Evolutionary conservation across 2,113 vertebrate genomes (phyloP).

Genomic region (Microtus montanus): DNA sequence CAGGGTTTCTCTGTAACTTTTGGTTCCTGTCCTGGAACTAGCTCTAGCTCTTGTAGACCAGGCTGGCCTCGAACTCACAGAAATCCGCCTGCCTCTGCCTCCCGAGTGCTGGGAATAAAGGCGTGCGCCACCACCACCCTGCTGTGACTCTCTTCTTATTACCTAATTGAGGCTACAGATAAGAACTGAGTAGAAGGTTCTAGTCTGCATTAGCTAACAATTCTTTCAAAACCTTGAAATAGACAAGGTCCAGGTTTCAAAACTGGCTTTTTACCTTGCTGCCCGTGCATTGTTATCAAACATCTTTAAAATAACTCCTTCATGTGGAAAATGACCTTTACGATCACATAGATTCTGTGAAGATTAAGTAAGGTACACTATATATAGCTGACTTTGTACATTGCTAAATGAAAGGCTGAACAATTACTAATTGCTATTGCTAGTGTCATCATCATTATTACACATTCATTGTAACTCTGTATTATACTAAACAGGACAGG

Average conservation of each 20-base stretch:
- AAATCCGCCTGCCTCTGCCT: no score
- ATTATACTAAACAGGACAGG: neutral
- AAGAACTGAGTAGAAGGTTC: neutral
- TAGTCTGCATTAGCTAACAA: neutral
- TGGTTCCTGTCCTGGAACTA: no score
- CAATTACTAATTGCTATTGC: slow-evolving; percentile 12
- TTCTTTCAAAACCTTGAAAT: neutral
- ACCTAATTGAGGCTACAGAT: neutral
- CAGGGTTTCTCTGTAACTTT: no score
- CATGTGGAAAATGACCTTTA: neutral
- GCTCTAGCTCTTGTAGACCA: no score
- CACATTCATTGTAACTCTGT: slow-evolving; percentile 11
- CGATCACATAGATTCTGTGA: neutral
- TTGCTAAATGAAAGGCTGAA: slow-evolving; percentile 2
- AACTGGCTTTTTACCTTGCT: neutral
- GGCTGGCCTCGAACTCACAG: no score
- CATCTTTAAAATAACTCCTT: slow-evolving; percentile 28
- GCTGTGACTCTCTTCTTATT: neutral
- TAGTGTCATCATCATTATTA: neutral
- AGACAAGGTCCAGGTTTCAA: neutral
- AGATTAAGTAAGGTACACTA: slow-evolving; percentile 42
- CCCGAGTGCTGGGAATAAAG: no score
- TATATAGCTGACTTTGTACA: neutral
- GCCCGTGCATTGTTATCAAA: neutral
- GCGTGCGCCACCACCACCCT: no score